Conservation (phyloP, 2,797 vertebrate genomes). For the Anas flavirostris region DNA sequence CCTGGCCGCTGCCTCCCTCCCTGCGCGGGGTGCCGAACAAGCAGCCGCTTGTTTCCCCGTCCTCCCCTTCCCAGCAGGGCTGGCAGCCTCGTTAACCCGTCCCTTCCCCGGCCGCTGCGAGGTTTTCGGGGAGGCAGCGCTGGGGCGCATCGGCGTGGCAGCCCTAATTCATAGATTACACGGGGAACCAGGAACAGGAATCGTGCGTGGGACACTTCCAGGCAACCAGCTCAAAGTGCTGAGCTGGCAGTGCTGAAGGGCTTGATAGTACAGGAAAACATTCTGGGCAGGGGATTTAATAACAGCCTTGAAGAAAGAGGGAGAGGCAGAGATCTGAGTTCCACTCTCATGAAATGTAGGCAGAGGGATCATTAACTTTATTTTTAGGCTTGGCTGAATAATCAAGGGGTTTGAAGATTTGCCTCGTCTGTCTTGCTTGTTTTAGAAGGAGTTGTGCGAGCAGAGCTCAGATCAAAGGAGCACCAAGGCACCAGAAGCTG, state of each 20-base stretch:
- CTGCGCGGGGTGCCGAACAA: not conserved
- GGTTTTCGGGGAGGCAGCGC: not conserved
- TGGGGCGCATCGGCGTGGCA: not conserved
- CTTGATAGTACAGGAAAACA: not conserved
- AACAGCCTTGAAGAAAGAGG: constrained; percentile 5
- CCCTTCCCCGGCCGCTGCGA: not conserved
- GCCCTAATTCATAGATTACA: not conserved
- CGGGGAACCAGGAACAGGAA: not conserved
- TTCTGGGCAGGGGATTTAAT: constrained; percentile 53
- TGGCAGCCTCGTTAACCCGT: not conserved
- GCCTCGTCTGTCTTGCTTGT: not conserved
- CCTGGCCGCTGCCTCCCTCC: not conserved
- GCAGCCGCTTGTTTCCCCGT: constrained; percentile 19
- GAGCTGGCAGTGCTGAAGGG: not conserved
- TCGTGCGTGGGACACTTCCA: rapidly evolving
- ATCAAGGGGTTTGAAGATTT: constrained; percentile 6
- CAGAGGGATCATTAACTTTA: constrained; percentile 57
- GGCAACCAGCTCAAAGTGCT: not conserved
- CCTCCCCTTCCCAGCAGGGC: not conserved
- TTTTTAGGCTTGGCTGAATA: constrained; percentile 54
- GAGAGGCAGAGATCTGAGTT: not conserved
- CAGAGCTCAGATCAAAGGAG: not conserved
- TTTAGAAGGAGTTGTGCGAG: not conserved
- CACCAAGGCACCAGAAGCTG: not conserved
- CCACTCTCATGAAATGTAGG: not conserved